Conservation (phyloP, 2,888 invertebrate species). For the Meghimatium bilineatum region DNA sequence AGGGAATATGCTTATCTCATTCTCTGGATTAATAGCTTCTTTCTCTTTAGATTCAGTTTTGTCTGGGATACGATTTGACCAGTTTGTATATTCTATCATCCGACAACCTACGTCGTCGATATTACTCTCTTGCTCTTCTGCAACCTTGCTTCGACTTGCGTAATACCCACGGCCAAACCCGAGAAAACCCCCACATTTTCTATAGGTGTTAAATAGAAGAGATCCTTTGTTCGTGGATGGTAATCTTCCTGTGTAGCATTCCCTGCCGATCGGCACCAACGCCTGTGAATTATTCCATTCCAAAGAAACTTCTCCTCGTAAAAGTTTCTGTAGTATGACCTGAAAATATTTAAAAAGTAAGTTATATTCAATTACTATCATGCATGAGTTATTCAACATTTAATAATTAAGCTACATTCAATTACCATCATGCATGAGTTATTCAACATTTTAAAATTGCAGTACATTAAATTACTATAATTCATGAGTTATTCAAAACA, state of each 20-base stretch:
- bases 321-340: conserved; percentile 13
- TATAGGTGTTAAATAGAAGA: conserved; percentile 23
- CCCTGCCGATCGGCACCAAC: not conserved
- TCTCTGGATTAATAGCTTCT: not conserved
- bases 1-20: not conserved
- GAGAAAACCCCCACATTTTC: conserved; percentile 20
- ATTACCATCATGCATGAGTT: not conserved
- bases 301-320: not conserved
- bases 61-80: not conserved
- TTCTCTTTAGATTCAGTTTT: not conserved
- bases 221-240: not conserved
- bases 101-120: not conserved
- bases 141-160: not conserved
- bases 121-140: not conserved
- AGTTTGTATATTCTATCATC: not conserved
- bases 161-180: conserved; percentile 29
- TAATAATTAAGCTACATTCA: not conserved
- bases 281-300: not conserved
- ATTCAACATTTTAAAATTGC: not conserved
- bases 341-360: not conserved
- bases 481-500: not conserved
- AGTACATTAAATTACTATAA: not conserved
- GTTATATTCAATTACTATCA: not conserved
- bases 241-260: not conserved
- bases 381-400: not conserved